phyloP scores from a whole-genome alignment of 1,140 invertebrate species.

The Tetranychus cinnabarinus region DNA sequence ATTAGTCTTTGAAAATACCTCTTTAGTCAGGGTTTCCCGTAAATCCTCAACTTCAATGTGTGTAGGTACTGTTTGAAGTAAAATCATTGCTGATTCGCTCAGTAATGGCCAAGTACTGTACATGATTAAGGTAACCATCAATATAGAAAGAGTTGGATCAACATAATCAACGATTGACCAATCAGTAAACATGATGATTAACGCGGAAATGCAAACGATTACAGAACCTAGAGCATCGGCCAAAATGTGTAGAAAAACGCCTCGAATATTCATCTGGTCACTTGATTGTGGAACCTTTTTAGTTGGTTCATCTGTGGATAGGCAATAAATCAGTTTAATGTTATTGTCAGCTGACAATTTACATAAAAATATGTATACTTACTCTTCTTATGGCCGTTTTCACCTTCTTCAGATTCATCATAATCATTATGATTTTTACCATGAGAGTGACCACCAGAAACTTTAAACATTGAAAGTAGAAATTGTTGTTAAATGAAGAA shows the following conservation, averaged over 20 bases:
- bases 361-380: not conserved
- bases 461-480: no score
- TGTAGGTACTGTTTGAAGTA: no score
- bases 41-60: no score
- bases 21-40: no score
- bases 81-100: no score
- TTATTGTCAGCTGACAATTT: not conserved
- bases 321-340: not conserved
- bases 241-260: constrained; percentile 87
- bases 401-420: not conserved
- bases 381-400: not conserved
- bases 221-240: constrained; percentile 86
- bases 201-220: constrained; percentile 65
- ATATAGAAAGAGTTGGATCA: constrained; percentile 59
- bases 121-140: constrained; percentile 27
- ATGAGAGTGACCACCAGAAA: not conserved
- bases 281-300: not conserved
- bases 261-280: constrained; percentile 79
- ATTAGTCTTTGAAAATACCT: no score
- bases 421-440: not conserved
- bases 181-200: constrained; percentile 63
- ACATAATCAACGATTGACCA: constrained; percentile 57
- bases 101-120: constrained; percentile 15
- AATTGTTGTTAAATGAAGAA: no score
- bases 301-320: constrained; percentile 25